Evolutionary conservation across 2,888 invertebrate genomes (phyloP), one percentile per base, ranked within the genome.

Genomic region (Drosophila histrio): DNA sequence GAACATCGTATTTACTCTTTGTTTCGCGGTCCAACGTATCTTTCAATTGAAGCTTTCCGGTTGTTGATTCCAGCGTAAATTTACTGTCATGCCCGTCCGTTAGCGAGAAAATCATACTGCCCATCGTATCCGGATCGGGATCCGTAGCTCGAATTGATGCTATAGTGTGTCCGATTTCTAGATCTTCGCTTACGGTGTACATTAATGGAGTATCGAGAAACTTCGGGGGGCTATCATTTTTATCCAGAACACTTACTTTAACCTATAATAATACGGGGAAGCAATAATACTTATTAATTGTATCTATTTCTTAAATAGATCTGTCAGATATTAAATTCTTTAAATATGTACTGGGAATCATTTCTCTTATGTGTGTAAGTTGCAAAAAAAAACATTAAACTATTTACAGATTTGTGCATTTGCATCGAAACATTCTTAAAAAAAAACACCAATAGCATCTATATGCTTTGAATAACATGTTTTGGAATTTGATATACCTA

Each of bases 141-240:
- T 98, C 98, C 66, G 94, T 94, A 11, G 97, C 97, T 50, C 93
- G 93, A 54, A 98, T 94, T 8, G 94, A 94, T 8, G 96, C 95
- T 65, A 98, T 95, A 32, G 94, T 92, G 86, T 96, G 95, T 6
- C 97, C 97, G 1, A 96, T 95, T 32, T 96, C 95, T 64, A 97
- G 93, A 90, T 97, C 97, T 91, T 98, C 97, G 1, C 97, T 97
- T 1, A 97, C 95, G 58, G 94, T 93, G 91, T 95, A 96, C 49
- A 94, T 94, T 80, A 95, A 92, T 13, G 95, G 95, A 30, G 95
- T 94, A 71, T 95, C 94, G 80, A 94, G 94, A 93, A 97, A 97
- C 56, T 95, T 94, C 3, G 98, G 98, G n/a, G 98, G 97, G 88
- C 97, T 97, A 93, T 98, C 98, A 92, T 98, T 98, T 92, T 96